phyloP scores from a whole-genome alignment of 2,113 vertebrate genomes.

The Xiphophorus couchianus region DNA sequence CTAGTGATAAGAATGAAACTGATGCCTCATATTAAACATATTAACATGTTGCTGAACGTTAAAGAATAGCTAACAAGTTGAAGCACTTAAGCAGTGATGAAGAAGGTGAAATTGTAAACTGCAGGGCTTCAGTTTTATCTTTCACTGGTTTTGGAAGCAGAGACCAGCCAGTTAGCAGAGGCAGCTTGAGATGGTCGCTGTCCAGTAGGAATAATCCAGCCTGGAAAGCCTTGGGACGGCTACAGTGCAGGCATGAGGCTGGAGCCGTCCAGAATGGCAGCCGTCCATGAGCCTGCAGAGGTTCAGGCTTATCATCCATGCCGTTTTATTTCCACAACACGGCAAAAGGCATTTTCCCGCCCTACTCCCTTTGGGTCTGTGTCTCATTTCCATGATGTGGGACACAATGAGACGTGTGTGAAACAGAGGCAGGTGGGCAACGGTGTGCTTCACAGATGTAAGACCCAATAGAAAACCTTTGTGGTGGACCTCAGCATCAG shows the following conservation, averaged over 20 bases:
- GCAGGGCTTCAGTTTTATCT: neutral
- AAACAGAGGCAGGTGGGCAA: neutral
- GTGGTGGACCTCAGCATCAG: neutral
- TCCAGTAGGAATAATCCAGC: too few relatives aligned
- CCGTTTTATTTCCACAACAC: neutral
- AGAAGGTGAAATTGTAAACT: neutral
- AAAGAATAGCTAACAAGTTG: too few relatives aligned
- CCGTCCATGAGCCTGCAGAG: slow-evolving; percentile 10
- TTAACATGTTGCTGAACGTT: too few relatives aligned
- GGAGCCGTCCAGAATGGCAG: slow-evolving; percentile 46
- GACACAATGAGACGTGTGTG: neutral
- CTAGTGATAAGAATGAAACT: neutral
- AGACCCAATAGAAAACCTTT: neutral
- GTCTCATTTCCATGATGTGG: neutral
- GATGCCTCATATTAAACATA: neutral
- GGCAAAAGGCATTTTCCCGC: neutral
- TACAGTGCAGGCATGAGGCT: slow-evolving; percentile 12
- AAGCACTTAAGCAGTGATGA: too few relatives aligned
- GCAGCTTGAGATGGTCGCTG: too few relatives aligned
- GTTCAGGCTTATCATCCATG: slow-evolving; percentile 5
- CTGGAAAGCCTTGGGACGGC: neutral
- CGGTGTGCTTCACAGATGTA: neutral
- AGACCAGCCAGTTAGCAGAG: too few relatives aligned
- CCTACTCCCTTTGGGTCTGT: neutral
- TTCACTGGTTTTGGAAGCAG: too few relatives aligned